Evolutionary conservation across 2,113 vertebrate genomes (phyloP), one percentile per base, ranked within the genome.

Genomic region (Arizona elegans): DNA sequence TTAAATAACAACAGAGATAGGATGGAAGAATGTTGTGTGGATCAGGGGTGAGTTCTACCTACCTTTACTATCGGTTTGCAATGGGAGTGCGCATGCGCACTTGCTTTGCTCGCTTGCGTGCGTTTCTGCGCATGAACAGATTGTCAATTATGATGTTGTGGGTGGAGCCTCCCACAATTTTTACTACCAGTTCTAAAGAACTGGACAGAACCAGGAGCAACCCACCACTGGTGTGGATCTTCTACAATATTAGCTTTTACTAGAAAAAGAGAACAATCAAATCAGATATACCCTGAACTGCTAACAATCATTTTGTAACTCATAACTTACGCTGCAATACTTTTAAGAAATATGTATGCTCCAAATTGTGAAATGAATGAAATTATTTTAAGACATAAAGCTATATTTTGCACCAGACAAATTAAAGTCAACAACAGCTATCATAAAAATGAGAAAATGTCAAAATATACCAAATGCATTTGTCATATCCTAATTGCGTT

Each of bases 361-460:
- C 52, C 47, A 58, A 81, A 15, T 23, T 43, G 47, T 89, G 70
- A 58, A 58, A 89, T 47, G 52, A 88, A 15, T 75, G 33, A 23
- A 33, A 75, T 43, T 33, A 9, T 92, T 92, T 91, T 95, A 88
- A 90, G 56, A 92, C 93, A 94, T 50, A 90, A n/a, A 88, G 91
- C 95, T 90, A 91, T 95, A 92, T 94, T 95, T 95, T 87, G 91
- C 90, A 93, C 7, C 24, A 94, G 75, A 93, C 92, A 75, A 96
- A 90, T n/a, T 87, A 33, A 10, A n/a, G 29, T 54, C 88, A 38
- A 92, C 33, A 96, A 89, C 23, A 87, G 52, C 91, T 96, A 89
- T 15, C 93, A 90, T 52, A 65, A 87, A 91, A 95, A 75, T 86
- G 62, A 55, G 29, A 93, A 90, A 95, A 89, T 87, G n/a, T 62